Percentiles rank a stretch among this genome's conserved stretches.
Evolutionary conservation across 2,113 vertebrate genomes (phyloP).

Genomic region (Muscicapa adusta): DNA sequence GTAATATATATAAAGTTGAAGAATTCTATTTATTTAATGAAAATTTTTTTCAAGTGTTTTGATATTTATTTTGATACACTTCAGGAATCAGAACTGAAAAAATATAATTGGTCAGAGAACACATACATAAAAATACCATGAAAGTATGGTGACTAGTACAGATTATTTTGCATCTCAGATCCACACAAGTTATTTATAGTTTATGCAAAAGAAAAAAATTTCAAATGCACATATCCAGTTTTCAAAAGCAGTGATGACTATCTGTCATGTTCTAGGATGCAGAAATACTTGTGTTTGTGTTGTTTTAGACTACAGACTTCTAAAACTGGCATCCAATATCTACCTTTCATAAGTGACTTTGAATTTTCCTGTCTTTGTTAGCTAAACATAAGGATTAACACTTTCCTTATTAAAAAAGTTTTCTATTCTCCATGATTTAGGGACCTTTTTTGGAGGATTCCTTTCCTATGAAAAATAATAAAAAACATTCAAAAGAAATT

Average conservation of each 20-base stretch:
- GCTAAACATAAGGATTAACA: neutral
- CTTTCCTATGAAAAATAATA: neutral
- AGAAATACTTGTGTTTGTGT: neutral
- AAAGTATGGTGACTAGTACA: neutral
- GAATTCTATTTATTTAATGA: neutral
- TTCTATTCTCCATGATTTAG: neutral
- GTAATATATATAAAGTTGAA: neutral
- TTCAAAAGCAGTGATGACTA: neutral
- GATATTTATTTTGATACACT: neutral
- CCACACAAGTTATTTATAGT: neutral
- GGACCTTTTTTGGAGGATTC: neutral
- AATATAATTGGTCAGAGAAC: neutral
- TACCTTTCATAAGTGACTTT: neutral
- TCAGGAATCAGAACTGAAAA: neutral
- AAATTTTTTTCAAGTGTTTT: neutral
- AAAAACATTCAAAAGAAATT: neutral
- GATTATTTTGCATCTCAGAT: rapidly evolving
- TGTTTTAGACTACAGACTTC: neutral
- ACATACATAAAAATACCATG: neutral
- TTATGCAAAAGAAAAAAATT: neutral
- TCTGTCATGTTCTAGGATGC: neutral
- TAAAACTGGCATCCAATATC: neutral
- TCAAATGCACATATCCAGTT: neutral
- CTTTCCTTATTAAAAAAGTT: neutral
- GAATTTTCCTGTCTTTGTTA: neutral